Percentiles rank a stretch among this genome's conserved stretches.
These are phyloP conservation scores for Acholoe squamosa DNA, from an alignment of 2,888 invertebrate species.

Conservation along the genomic window DNA sequence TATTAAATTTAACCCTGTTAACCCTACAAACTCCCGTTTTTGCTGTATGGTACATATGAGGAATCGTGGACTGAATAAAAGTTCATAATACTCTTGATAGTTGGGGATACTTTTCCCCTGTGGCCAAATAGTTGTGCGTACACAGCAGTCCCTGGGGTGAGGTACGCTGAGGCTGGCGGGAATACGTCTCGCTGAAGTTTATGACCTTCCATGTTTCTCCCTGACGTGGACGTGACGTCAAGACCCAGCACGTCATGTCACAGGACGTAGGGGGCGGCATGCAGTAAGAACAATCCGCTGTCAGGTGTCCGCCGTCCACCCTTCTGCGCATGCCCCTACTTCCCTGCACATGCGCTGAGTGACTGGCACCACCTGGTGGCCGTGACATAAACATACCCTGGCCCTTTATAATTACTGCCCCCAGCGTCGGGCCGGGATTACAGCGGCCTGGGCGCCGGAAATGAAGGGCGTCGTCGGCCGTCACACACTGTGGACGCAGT, in stretches of 20 bases:
- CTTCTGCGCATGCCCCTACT: too few species aligned
- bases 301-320: conserved; percentile 13
- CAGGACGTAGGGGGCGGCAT: not conserved
- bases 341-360: not conserved
- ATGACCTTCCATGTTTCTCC: not conserved
- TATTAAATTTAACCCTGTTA: too few species aligned
- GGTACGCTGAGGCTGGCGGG: too few species aligned
- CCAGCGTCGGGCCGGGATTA: not conserved
- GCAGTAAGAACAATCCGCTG: not conserved
- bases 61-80: too few species aligned
- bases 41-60: too few species aligned
- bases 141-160: too few species aligned
- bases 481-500: not conserved
- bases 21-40: too few species aligned
- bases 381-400: conserved; percentile 47
- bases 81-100: too few species aligned
- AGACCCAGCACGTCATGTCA: not conserved
- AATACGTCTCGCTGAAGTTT: not conserved
- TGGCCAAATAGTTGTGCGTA: too few species aligned
- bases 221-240: conserved; percentile 28
- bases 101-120: too few species aligned
- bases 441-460: not conserved
- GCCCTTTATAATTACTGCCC: conserved; percentile 35
- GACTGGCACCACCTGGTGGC: conserved; percentile 35
- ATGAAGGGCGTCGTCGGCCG: conserved; percentile 33